Percentiles rank a stretch among this genome's conserved stretches.
Conservation (phyloP, 2,797 vertebrate genomes). For the Cheirogaleus major region DNA sequence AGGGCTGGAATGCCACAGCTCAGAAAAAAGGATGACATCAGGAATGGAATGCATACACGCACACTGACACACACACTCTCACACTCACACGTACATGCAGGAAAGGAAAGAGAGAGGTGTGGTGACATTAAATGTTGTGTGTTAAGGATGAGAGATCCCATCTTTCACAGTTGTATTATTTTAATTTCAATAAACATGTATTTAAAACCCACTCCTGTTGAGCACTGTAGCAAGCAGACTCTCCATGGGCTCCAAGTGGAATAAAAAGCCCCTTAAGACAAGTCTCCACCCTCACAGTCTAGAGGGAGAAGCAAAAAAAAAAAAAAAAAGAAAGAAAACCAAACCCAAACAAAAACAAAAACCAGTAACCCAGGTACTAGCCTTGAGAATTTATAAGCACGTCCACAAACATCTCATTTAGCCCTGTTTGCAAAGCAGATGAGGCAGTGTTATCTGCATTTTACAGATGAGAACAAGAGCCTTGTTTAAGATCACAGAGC, state of each 20-base stretch:
- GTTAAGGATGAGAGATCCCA: neutral
- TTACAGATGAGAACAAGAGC: conserved; percentile 38
- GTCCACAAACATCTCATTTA: conserved; percentile 15
- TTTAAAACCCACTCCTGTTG: neutral
- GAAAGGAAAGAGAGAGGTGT: neutral
- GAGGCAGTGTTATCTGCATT: conserved; percentile 38
- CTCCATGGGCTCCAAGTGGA: neutral
- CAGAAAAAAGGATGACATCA: neutral
- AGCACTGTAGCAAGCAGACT: neutral
- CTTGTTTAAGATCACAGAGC: conserved; percentile 15
- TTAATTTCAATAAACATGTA: neutral
- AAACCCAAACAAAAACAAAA: neutral
- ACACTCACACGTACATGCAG: neutral
- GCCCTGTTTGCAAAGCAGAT: neutral
- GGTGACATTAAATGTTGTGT: neutral
- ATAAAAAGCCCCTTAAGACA: neutral
- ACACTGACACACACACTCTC: neutral
- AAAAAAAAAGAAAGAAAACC: neutral
- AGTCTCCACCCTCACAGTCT: neutral
- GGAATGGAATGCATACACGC: neutral
- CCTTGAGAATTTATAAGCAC: neutral
- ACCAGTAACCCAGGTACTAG: neutral
- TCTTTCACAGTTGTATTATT: neutral
- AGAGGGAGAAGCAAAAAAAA: neutral
- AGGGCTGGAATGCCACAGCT: neutral